phyloP scores from a whole-genome alignment of 2,888 invertebrate genomes.

The Actias luna region DNA sequence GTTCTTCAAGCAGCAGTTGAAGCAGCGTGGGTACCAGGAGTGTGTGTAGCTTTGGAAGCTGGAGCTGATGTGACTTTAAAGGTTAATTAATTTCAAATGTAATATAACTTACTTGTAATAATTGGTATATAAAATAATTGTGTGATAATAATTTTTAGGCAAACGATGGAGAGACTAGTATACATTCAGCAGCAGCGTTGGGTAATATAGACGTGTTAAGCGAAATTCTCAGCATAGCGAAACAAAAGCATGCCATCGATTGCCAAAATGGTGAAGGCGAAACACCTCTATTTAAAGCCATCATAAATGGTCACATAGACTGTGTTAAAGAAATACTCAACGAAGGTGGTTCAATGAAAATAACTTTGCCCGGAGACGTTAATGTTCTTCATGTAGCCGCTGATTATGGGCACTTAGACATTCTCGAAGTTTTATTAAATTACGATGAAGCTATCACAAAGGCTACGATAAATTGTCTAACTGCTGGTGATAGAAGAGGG shows the following conservation, averaged over 20 bases:
- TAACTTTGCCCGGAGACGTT: conserved; percentile 64
- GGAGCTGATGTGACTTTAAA: conserved; percentile 76
- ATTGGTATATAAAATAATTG: background rate
- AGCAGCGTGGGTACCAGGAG: conserved; percentile 76
- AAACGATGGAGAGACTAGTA: conserved; percentile 75
- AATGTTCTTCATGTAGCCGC: conserved; percentile 84
- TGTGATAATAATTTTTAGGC: conserved; percentile 43
- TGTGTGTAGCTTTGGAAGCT: conserved; percentile 75
- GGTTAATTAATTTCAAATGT: conserved; percentile 35
- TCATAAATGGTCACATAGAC: conserved; percentile 60
- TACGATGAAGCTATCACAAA: conserved; percentile 58
- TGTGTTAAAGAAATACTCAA: conserved; percentile 69
- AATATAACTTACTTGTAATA: background rate
- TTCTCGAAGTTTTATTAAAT: conserved; percentile 77
- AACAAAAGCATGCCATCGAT: conserved; percentile 71
- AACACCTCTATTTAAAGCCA: conserved; percentile 74
- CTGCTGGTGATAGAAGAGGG: conserved; percentile 63
- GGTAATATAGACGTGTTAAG: conserved; percentile 74
- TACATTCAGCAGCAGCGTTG: conserved; percentile 78
- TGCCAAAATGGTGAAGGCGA: conserved; percentile 72
- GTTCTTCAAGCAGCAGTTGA: conserved; percentile 77
- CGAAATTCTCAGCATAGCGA: conserved; percentile 75
- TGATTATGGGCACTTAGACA: conserved; percentile 75
- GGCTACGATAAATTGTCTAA: conserved; percentile 53
- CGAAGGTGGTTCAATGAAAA: conserved; percentile 70